Evolutionary conservation across 1,140 invertebrate genomes (phyloP).

Genomic region (Theocolax elegans): DNA sequence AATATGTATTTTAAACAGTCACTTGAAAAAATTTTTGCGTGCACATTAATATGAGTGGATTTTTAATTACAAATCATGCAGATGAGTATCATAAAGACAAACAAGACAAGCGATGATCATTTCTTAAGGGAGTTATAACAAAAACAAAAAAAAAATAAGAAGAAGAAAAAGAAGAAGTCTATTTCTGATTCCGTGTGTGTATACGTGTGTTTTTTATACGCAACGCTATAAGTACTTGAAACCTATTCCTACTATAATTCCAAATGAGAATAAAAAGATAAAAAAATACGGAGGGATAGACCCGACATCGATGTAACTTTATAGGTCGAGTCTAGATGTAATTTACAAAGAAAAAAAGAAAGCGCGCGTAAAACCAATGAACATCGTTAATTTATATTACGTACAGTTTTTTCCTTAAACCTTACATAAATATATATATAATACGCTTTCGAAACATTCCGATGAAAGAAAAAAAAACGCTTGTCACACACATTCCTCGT

Average conservation of each 20-base stretch:
- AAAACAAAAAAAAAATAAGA: too few species aligned
- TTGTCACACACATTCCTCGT: too few species aligned
- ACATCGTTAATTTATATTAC: too few species aligned
- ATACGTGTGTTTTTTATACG: constrained; percentile 61
- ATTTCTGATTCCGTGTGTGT: constrained; percentile 58
- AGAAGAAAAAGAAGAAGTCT: constrained; percentile 47
- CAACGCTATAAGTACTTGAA: constrained; percentile 49
- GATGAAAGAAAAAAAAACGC: too few species aligned
- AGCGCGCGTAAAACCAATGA: too few species aligned
- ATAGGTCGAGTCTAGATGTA: neutral
- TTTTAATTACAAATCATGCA: neutral
- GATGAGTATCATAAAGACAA: neutral
- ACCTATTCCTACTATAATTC: constrained; percentile 50
- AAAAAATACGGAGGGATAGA: constrained; percentile 2
- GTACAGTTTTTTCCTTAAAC: too few species aligned
- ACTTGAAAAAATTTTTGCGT: too few species aligned
- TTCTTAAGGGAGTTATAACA: constrained; percentile 34
- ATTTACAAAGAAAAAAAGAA: too few species aligned
- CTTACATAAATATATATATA: too few species aligned
- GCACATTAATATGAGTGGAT: constrained; percentile 5
- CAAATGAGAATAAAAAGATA: neutral
- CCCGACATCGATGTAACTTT: constrained; percentile 2
- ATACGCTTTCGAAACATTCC: too few species aligned
- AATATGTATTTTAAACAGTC: too few species aligned
- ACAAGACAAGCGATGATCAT: constrained; percentile 11